Conservation (phyloP, 2,797 vertebrate genomes). For the Pipistrellus nathusii region DNA sequence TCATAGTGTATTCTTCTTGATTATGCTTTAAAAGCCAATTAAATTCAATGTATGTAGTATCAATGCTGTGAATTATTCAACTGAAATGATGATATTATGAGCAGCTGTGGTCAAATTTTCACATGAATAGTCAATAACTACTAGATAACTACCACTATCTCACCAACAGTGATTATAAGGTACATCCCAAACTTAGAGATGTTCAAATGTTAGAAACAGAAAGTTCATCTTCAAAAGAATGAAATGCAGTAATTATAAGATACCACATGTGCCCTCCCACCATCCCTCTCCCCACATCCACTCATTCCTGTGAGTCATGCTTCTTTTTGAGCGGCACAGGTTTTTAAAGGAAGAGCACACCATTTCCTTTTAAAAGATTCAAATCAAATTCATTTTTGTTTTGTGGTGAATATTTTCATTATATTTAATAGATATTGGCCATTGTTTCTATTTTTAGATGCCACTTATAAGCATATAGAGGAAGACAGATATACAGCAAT, state of each 20-base stretch:
- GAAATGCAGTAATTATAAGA: background rate
- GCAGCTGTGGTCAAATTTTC: background rate
- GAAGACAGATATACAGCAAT: background rate
- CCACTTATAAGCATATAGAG: background rate
- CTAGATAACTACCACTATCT: background rate
- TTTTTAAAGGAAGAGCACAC: background rate
- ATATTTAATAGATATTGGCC: background rate
- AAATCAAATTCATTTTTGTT: background rate
- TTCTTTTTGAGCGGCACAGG: background rate
- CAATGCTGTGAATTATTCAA: background rate
- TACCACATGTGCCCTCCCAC: too few relatives aligned
- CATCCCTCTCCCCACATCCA: background rate
- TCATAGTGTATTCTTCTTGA: background rate
- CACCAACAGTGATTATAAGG: background rate
- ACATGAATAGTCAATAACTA: background rate
- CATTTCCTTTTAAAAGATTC: slow-evolving; percentile 19
- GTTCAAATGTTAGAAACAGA: background rate
- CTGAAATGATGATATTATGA: slow-evolving; percentile 26
- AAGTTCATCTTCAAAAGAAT: background rate
- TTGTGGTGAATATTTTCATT: background rate
- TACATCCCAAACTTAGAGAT: background rate
- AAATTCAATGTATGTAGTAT: background rate
- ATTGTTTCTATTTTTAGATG: slow-evolving; percentile 43
- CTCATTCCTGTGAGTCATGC: background rate
- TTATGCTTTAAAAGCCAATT: slow-evolving; percentile 16